These are phyloP conservation scores for Drosophila trichaetosa DNA, from an alignment of 2,888 invertebrate species.

Conservation along the genomic window DNA sequence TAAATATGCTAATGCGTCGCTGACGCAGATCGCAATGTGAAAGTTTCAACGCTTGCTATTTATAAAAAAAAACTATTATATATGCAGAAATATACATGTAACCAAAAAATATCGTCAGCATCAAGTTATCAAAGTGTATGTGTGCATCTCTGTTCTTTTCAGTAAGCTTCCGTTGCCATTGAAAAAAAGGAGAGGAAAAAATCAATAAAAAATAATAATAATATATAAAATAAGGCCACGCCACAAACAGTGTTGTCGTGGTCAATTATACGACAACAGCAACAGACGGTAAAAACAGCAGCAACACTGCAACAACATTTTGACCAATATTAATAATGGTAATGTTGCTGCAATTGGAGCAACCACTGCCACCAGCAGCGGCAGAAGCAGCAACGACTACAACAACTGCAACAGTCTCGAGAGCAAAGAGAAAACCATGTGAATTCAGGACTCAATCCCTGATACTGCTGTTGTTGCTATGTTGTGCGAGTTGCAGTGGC, in stretches of 20 bases:
- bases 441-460: constrained; percentile 20
- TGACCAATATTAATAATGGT: constrained; percentile 83
- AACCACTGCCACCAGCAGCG: constrained; percentile 71
- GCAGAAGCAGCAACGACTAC: constrained; percentile 50
- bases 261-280: constrained; percentile 54
- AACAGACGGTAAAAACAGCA: constrained; percentile 25
- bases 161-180: constrained; percentile 49
- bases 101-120: background rate
- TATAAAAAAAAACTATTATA: background rate
- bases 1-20: background rate
- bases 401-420: constrained; percentile 40
- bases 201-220: constrained; percentile 14
- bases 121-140: constrained; percentile 17
- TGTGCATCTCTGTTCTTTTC: constrained; percentile 42
- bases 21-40: background rate
- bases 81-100: background rate
- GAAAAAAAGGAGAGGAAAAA: constrained; percentile 33
- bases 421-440: constrained; percentile 58
- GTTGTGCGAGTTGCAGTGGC: constrained; percentile 71
- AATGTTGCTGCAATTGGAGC: constrained; percentile 83
- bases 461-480: constrained; percentile 62
- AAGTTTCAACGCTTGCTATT: background rate
- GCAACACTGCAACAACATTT: constrained; percentile 59
- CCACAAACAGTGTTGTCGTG: constrained; percentile 68
- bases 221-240: constrained; percentile 42